Evolutionary conservation across 1,140 invertebrate species (phyloP).

Genomic region (Drosophila pseudoananassae): DNA sequence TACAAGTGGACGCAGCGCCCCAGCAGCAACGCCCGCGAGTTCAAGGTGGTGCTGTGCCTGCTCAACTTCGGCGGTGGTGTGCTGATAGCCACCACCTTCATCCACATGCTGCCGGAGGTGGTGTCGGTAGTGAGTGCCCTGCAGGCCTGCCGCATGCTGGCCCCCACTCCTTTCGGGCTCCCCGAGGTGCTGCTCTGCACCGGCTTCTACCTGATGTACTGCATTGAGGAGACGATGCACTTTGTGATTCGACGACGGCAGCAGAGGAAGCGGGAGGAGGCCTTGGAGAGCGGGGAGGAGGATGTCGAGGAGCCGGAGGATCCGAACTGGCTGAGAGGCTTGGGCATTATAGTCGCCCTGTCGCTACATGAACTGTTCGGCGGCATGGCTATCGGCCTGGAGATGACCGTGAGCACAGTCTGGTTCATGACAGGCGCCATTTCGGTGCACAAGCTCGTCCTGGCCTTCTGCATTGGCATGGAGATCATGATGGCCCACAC

Average conservation of each 20-base stretch:
- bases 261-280: slow-evolving; percentile 48
- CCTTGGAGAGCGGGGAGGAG: not conserved
- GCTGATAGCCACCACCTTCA: slow-evolving; percentile 94
- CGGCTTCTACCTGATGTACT: slow-evolving; percentile 93
- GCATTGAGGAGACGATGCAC: slow-evolving; percentile 92
- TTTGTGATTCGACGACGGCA: slow-evolving; percentile 86
- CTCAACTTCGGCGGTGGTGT: slow-evolving; percentile 96
- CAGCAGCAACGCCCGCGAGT: slow-evolving; percentile 85
- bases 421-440: slow-evolving; percentile 93
- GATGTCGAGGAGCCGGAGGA: slow-evolving; percentile 83
- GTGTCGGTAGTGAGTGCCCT: slow-evolving; percentile 87
- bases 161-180: slow-evolving; percentile 87
- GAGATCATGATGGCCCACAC: slow-evolving; percentile 89
- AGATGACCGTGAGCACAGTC: slow-evolving; percentile 88
- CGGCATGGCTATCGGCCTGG: slow-evolving; percentile 94
- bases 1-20: slow-evolving; percentile 86
- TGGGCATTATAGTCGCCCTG: slow-evolving; percentile 92
- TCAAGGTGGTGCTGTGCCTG: slow-evolving; percentile 85
- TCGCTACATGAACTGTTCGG: slow-evolving; percentile 96
- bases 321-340: slow-evolving; percentile 87
- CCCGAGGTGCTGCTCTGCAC: slow-evolving; percentile 89
- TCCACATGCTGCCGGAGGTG: slow-evolving; percentile 95
- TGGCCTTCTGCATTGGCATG: slow-evolving; percentile 93
- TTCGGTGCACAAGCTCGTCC: slow-evolving; percentile 94
- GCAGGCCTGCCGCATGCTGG: slow-evolving; percentile 85